Evolutionary conservation across 2,888 invertebrate species (phyloP).

Genomic region (Deilephila porcellus): DNA sequence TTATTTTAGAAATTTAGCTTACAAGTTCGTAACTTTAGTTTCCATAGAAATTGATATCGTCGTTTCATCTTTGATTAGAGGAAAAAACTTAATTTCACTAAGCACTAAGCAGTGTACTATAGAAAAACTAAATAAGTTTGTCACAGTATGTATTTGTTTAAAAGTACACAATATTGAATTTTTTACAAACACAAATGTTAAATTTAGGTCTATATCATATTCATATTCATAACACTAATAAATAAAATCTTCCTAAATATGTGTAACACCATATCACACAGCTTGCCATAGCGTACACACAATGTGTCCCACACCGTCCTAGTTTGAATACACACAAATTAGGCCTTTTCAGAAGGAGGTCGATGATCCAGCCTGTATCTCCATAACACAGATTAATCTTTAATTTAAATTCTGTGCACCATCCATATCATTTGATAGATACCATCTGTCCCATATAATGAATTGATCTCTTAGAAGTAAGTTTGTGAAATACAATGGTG

Average conservation of each 20-base stretch:
- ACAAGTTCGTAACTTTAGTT: too few species aligned
- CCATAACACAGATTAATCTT: conserved; percentile 65
- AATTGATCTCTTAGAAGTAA: conserved; percentile 26
- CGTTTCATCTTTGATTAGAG: too few species aligned
- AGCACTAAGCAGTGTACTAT: too few species aligned
- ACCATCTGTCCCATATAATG: conserved; percentile 33
- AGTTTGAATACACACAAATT: conserved; percentile 59
- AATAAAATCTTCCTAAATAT: neutral
- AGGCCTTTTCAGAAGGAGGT: conserved; percentile 53
- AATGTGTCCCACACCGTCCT: conserved; percentile 34
- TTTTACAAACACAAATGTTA: too few species aligned
- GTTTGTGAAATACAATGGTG: conserved; percentile 10
- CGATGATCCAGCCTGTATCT: conserved; percentile 48
- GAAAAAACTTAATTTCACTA: too few species aligned
- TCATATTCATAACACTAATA: neutral
- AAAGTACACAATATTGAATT: too few species aligned
- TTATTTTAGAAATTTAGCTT: too few species aligned
- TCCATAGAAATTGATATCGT: too few species aligned
- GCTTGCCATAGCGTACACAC: conserved; percentile 36
- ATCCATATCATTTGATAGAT: conserved; percentile 29
- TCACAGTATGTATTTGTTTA: too few species aligned
- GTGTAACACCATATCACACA: neutral
- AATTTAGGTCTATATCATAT: neutral
- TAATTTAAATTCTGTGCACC: conserved; percentile 54
- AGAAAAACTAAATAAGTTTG: too few species aligned